Percentiles rank a stretch among this genome's conserved stretches.
phyloP scores from a whole-genome alignment of 2,113 vertebrate species.

The Melanerpes aurifrons region DNA sequence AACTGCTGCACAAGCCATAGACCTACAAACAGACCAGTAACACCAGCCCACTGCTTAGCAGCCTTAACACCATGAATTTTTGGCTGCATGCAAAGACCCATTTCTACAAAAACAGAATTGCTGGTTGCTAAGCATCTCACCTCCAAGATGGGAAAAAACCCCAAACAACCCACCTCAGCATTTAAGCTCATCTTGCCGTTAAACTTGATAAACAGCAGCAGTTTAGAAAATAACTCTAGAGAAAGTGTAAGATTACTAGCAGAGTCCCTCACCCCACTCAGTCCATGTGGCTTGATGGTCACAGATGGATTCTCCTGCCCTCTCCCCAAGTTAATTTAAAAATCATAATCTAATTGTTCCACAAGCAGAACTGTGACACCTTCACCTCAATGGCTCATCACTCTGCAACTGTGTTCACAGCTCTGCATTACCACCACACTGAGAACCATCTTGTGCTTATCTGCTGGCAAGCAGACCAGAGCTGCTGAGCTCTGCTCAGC shows the following conservation, averaged over 20 bases:
- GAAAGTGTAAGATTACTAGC: not conserved
- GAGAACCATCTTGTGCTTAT: not conserved
- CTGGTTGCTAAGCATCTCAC: constrained; percentile 24
- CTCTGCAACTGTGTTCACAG: not conserved
- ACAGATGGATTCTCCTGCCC: not conserved
- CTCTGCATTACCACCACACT: accelerated
- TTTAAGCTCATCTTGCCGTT: not conserved
- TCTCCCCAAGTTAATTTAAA: not conserved
- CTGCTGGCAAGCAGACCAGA: not conserved
- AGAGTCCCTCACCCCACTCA: not conserved
- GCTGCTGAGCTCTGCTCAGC: not conserved
- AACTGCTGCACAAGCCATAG: not conserved
- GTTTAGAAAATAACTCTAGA: not conserved
- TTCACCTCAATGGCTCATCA: not conserved
- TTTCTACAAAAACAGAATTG: constrained; percentile 15
- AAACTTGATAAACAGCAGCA: not conserved
- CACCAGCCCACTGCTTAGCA: not conserved
- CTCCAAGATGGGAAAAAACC: not conserved
- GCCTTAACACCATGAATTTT: not conserved
- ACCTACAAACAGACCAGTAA: not conserved
- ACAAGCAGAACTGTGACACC: not conserved
- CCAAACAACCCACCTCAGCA: not conserved
- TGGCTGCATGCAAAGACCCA: not conserved
- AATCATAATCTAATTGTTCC: not conserved
- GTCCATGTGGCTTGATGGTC: not conserved